Evolutionary conservation across 92 coral and sea anemone species (phyloP).

Genomic region (Umimayanthus chanpuru): DNA sequence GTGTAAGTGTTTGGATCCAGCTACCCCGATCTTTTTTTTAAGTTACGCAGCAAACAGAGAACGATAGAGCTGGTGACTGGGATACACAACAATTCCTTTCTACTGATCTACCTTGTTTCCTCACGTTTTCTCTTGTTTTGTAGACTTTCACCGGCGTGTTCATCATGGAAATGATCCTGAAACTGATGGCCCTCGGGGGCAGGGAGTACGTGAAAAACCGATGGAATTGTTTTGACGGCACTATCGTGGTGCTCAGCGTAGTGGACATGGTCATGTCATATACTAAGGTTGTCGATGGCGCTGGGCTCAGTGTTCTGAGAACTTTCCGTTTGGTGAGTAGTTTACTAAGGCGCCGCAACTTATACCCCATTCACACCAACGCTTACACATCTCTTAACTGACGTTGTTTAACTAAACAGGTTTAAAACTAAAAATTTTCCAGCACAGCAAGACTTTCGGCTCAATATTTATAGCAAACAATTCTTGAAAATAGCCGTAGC

Average conservation of each 20-base stretch:
- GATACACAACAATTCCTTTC: not conserved
- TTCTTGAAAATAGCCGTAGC: too few species aligned
- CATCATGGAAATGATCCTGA: slow-evolving; percentile 91
- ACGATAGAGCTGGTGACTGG: not conserved
- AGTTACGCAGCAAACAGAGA: too few species aligned
- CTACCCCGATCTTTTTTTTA: too few species aligned
- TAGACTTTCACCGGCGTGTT: slow-evolving; percentile 92
- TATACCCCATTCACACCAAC: too few species aligned
- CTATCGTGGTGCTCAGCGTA: slow-evolving; percentile 88
- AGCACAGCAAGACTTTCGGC: too few species aligned
- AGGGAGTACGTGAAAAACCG: slow-evolving; percentile 79
- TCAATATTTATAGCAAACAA: too few species aligned
- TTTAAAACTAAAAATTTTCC: too few species aligned
- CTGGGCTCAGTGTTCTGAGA: slow-evolving; percentile 88
- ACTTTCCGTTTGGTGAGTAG: slow-evolving; percentile 94
- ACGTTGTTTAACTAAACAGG: too few species aligned
- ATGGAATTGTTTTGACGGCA: slow-evolving; percentile 97
- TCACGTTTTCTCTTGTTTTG: not conserved
- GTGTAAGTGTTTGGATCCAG: too few species aligned
- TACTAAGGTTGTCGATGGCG: slow-evolving; percentile 67
- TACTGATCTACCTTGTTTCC: not conserved
- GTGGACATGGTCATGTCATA: slow-evolving; percentile 78
- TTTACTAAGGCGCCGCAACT: not conserved
- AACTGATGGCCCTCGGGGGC: slow-evolving; percentile 85
- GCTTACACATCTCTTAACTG: too few species aligned